Conservation (phyloP, 2,888 invertebrate species). For the Gonocerus acuteangulatus region DNA sequence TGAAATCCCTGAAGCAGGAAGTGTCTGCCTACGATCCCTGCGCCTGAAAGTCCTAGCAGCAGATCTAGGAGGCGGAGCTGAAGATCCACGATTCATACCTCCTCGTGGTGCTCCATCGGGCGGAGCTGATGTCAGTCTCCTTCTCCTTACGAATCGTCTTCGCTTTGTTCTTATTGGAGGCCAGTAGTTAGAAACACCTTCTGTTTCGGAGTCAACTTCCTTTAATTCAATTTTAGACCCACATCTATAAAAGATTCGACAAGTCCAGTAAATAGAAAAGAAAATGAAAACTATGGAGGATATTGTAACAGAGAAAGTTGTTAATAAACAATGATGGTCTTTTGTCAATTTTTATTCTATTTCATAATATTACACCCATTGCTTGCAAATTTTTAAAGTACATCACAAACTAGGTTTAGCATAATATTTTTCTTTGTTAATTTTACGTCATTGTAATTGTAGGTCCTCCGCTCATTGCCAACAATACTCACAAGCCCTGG, state of each 20-base stretch:
- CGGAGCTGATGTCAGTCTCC: constrained; percentile 28
- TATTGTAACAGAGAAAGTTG: too few relatives aligned
- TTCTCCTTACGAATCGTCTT: constrained; percentile 19
- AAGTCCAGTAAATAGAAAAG: neutral
- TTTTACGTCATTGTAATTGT: too few relatives aligned
- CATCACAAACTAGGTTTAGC: too few relatives aligned
- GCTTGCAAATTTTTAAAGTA: too few relatives aligned
- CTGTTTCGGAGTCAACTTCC: constrained; percentile 62
- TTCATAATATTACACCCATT: too few relatives aligned
- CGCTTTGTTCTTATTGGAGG: constrained; percentile 19
- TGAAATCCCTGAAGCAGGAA: constrained; percentile 1
- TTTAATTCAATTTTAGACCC: constrained; percentile 51
- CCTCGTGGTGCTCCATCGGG: constrained; percentile 3
- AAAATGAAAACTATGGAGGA: too few relatives aligned
- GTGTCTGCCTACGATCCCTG: constrained; percentile 15
- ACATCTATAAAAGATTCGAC: neutral
- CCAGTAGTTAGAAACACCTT: constrained; percentile 41
- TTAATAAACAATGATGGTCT: too few relatives aligned
- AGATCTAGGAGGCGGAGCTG: constrained; percentile 26
- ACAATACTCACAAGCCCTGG: too few relatives aligned
- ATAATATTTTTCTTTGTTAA: too few relatives aligned
- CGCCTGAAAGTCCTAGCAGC: constrained; percentile 27
- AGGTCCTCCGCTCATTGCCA: too few relatives aligned
- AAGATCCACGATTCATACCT: neutral
- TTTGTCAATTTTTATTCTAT: too few relatives aligned